Percentiles rank a stretch among this genome's conserved stretches.
Conservation (phyloP, 2,888 invertebrate species). For the Meteorus cinctellus region DNA sequence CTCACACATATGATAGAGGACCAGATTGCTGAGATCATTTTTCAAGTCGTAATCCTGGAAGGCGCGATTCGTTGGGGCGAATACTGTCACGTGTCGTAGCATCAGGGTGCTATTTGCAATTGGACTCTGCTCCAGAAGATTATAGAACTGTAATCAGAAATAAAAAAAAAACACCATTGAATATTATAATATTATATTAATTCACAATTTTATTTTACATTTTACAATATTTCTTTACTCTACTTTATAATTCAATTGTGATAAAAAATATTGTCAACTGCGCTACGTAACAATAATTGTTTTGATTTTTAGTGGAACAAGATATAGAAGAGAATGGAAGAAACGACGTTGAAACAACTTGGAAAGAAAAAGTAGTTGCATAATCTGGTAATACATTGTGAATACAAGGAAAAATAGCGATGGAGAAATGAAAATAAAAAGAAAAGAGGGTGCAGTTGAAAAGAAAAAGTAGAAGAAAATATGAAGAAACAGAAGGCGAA, state of each 20-base stretch:
- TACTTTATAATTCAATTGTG: no score
- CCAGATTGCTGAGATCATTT: slow-evolving; percentile 75
- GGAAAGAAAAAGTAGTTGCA: slow-evolving; percentile 9
- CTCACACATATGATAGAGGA: slow-evolving; percentile 91
- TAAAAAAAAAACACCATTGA: slow-evolving; percentile 49
- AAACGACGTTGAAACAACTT: background rate
- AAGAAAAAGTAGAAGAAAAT: background rate
- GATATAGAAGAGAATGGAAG: background rate
- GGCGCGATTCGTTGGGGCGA: slow-evolving; percentile 91
- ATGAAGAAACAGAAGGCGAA: background rate
- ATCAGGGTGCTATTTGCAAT: slow-evolving; percentile 84
- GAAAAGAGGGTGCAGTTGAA: background rate
- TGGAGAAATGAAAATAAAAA: no score
- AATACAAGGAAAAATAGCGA: background rate
- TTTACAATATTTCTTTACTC: no score
- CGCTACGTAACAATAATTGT: background rate
- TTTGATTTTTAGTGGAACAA: background rate
- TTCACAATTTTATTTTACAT: background rate
- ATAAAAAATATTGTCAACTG: no score
- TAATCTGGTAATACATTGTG: slow-evolving; percentile 25
- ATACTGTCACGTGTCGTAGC: slow-evolving; percentile 87
- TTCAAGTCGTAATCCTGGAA: slow-evolving; percentile 82
- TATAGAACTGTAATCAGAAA: slow-evolving; percentile 83
- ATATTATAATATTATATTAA: slow-evolving; percentile 39
- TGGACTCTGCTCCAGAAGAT: slow-evolving; percentile 82